Evolutionary conservation across 2,797 vertebrate genomes (phyloP).

Genomic region (Betta splendens): DNA sequence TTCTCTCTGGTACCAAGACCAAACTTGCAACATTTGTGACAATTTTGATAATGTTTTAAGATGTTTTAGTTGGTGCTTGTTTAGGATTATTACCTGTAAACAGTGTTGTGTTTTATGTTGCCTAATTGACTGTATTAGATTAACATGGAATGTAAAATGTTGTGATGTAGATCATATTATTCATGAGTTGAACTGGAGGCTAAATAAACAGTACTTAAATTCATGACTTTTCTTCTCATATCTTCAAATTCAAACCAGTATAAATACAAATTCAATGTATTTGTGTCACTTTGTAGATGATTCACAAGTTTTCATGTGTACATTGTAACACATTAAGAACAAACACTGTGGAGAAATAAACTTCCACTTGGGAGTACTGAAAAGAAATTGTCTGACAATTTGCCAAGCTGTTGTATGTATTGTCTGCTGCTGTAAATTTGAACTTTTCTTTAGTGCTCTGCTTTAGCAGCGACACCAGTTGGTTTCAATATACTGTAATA

Average conservation of each 20-base stretch:
- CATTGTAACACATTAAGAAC: too few relatives aligned
- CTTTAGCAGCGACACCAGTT: not conserved
- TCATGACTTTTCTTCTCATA: conserved; percentile 19
- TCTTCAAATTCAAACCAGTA: conserved; percentile 1
- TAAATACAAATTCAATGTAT: not conserved
- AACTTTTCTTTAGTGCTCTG: not conserved
- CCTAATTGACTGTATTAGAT: conserved; percentile 65
- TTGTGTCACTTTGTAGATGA: not conserved
- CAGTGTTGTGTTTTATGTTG: conserved; percentile 64
- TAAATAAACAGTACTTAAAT: conserved; percentile 74
- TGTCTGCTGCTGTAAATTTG: not conserved
- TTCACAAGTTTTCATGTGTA: not conserved
- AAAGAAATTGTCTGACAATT: conserved; percentile 3
- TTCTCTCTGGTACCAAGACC: conserved; percentile 75
- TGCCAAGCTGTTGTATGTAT: not conserved
- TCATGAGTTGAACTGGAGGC: conserved; percentile 58
- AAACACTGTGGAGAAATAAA: conserved; percentile 7
- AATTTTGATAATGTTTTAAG: conserved; percentile 73
- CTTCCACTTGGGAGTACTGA: not conserved
- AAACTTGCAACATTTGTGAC: conserved; percentile 74
- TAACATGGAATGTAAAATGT: conserved; percentile 77
- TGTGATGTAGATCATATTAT: conserved; percentile 69
- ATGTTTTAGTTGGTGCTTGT: conserved; percentile 65
- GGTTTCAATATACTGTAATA: too few relatives aligned
- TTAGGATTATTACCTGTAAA: conserved; percentile 64